Evolutionary conservation across 2,113 vertebrate species (phyloP).

Genomic region (Lycaon pictus): DNA sequence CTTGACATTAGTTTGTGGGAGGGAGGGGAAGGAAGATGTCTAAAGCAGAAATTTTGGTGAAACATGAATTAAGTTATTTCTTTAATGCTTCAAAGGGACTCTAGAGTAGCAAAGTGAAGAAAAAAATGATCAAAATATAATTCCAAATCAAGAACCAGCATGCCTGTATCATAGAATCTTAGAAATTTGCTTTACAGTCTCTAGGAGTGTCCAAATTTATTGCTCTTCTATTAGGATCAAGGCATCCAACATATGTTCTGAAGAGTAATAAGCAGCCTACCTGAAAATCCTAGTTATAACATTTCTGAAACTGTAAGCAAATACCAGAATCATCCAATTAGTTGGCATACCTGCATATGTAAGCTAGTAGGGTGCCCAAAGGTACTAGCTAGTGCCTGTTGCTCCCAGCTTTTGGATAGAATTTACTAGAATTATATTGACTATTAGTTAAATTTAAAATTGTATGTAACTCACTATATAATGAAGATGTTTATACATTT

Average conservation of each 20-base stretch:
- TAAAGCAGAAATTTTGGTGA: neutral
- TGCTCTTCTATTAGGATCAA: neutral
- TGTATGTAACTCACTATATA: neutral
- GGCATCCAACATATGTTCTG: neutral
- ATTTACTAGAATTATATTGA: constrained; percentile 41
- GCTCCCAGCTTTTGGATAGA: neutral
- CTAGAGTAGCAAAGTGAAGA: neutral
- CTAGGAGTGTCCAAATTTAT: neutral
- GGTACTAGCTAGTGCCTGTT: neutral
- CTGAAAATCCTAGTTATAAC: neutral
- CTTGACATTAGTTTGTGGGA: neutral
- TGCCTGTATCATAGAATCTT: neutral
- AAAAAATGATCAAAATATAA: constrained; percentile 21
- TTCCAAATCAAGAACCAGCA: neutral
- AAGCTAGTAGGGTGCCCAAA: neutral
- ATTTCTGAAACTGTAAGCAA: constrained; percentile 6
- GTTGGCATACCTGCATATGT: neutral
- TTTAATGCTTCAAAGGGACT: neutral
- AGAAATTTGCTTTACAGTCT: neutral
- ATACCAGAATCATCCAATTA: neutral
- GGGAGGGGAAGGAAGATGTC: neutral
- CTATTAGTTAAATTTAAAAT: constrained; percentile 36
- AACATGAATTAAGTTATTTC: neutral
- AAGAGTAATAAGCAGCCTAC: neutral
- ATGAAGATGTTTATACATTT: neutral